Base-by-base conservation (phyloP, 2,888 invertebrate genomes). In the Catocala nupta region DNA sequence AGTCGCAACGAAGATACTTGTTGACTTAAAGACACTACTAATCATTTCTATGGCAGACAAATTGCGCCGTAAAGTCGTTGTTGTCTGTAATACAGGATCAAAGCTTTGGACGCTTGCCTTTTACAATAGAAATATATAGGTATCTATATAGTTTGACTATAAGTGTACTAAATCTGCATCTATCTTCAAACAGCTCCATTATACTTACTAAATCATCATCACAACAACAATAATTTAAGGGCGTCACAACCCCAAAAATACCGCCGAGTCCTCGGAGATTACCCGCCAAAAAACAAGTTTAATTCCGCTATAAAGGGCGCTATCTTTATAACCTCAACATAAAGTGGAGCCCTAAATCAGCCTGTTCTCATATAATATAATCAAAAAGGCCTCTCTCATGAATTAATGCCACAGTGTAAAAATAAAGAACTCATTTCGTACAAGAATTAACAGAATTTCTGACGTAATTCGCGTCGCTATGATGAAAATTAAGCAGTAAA, bases 371-470 rank as follows among this genome's bases (percentile, higher is more conserved):
- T 71, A 74, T 66, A 71, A 74, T 78, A 78, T 60, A 63, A 68
- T 70, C 75, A 70, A 72, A 78, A 75, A 68, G 63, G 60, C 55
- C 56, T 43, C 65, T 58, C 65, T 71, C 65, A 60, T 65, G 76
- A 73, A 69, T 76, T 73, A 72, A 67, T 65, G 60, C 59, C 67
- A 67, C 70, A 64, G 71, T 59, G 16, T 49, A 70, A 71, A 74
- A 77, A 81, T 77, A 81, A 71, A 72, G 79, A 77, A 75, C 78
- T 70, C 69, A 80, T 81, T 80, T 70, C 68, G 71, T 72, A 70
- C 55, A 75, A 77, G 73, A 81, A 81, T 82, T 80, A 78, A 77
- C 76, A 65, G 66, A 82, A 80, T 77, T 77, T 73, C 69, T 60
- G 68, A 70, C 73, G 65, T 76, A 72, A 71, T 77, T 75, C 69